These are phyloP conservation scores for Anodontia alba DNA, from an alignment of 2,888 invertebrate species.

Conservation along the genomic window DNA sequence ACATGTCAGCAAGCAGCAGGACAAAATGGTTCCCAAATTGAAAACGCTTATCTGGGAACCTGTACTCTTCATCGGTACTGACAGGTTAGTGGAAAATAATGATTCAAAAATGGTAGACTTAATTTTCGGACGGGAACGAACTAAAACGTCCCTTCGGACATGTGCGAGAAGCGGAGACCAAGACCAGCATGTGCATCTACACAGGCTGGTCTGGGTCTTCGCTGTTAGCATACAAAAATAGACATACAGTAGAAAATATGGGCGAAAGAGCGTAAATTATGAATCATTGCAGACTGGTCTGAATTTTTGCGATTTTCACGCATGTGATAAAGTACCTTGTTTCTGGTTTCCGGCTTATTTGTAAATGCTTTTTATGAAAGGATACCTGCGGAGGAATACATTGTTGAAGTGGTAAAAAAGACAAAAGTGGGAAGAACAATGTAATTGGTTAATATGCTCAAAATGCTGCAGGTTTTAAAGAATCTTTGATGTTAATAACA, in stretches of 20 bases:
- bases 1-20: background rate
- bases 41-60: conserved; percentile 10
- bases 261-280: too few relatives aligned
- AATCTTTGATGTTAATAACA: background rate
- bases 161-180: too few relatives aligned
- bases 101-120: conserved; percentile 10
- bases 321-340: too few relatives aligned
- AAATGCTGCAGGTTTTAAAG: background rate
- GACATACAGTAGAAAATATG: too few relatives aligned
- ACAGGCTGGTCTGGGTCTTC: too few relatives aligned
- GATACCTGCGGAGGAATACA: conserved; percentile 1
- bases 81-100: conserved; percentile 14
- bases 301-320: too few relatives aligned
- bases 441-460: background rate
- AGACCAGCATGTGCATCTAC: too few relatives aligned
- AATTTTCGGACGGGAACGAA: too few relatives aligned
- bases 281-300: too few relatives aligned
- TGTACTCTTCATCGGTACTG: background rate
- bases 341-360: background rate
- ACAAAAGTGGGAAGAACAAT: background rate
- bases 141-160: too few relatives aligned
- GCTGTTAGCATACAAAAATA: too few relatives aligned
- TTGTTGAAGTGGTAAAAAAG: conserved; percentile 15
- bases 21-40: background rate
- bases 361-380: conserved; percentile 7